These are phyloP conservation scores for Mesaphorura yosii DNA, from an alignment of 1,140 invertebrate genomes.

Conservation along the genomic window DNA sequence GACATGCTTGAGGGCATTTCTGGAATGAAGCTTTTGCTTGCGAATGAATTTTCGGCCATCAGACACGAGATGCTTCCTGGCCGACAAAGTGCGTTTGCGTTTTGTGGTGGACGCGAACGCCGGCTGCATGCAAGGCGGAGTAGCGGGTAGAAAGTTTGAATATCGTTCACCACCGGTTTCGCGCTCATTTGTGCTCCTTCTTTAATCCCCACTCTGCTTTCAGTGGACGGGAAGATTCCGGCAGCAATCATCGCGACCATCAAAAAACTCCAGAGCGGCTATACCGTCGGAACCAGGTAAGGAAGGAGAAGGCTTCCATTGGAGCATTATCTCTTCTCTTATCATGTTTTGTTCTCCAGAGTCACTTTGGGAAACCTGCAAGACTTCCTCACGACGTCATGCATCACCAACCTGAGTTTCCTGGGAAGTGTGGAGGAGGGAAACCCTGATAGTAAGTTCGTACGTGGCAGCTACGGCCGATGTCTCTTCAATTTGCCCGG, in stretches of 20 bases:
- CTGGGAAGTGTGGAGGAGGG: constrained; percentile 82
- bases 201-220: constrained; percentile 33
- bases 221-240: constrained; percentile 84
- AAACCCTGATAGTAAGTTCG: constrained; percentile 56
- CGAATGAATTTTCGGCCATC: too few relatives aligned
- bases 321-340: not conserved
- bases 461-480: not conserved
- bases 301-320: not conserved
- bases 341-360: constrained; percentile 40
- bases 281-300: constrained; percentile 84
- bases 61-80: too few relatives aligned
- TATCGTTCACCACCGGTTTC: not conserved
- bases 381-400: constrained; percentile 90
- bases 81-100: too few relatives aligned
- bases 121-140: too few relatives aligned
- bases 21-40: too few relatives aligned
- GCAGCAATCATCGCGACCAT: constrained; percentile 92
- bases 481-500: constrained; percentile 4
- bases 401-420: constrained; percentile 90
- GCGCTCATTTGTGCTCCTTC: not conserved
- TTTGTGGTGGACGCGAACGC: too few relatives aligned
- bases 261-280: constrained; percentile 96
- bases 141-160: not conserved
- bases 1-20: too few relatives aligned
- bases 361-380: constrained; percentile 80